Base-by-base conservation (phyloP, 2,113 vertebrate genomes). In the Neogale vison region DNA sequence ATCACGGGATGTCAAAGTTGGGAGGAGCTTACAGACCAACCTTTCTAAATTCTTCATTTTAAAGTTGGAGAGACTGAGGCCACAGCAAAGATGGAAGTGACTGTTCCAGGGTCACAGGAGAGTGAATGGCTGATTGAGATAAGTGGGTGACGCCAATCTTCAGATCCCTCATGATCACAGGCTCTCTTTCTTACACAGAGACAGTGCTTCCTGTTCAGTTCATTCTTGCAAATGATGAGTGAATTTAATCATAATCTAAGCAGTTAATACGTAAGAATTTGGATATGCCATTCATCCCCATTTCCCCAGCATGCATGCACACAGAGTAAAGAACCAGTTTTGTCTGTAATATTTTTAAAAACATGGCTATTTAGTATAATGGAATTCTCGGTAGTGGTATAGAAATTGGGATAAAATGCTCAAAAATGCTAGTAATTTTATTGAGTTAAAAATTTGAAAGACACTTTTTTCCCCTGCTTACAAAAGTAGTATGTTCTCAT, bases 361-460 rank as follows among this genome's bases (percentile, higher is more conserved):
- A 52, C 77, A 45, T 52, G 76, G 34, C 52, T 29, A 17, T 47
- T 95, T 69, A 45, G 26, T 94, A 3, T n/a, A 26, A 24, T 31
- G 42, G 55, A 74, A 80, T 95, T 96, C 14, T 71, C 72, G 47
- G n/a, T 76, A 31, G 8, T 65, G 39, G 8, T 74, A 12, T 36
- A 47, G 93, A 92, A 45, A 34, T 24, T 57, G 72, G 34, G 23
- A 47, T 17, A 45, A 52, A 71, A 39, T 18, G 14, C 36, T 71
- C 23, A 34, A 82, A 97, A 88, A 69, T 50, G n/a, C 63, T 39
- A 39, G 15, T 42, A 52, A 23, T 83, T 90, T 91, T 42, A 67
- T 69, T 20, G 77, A 83, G 79, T 95, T 93, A 83, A 96, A 91
- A 29, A 52, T 52, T 24, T 1, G 7, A 83, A 57, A 80, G 55